A percentile compares a stretch with the other conserved stretches of the same genome.
These are phyloP conservation scores for Lamellibrachia satsuma DNA, from an alignment of 2,888 invertebrate genomes.

Conservation along the genomic window DNA sequence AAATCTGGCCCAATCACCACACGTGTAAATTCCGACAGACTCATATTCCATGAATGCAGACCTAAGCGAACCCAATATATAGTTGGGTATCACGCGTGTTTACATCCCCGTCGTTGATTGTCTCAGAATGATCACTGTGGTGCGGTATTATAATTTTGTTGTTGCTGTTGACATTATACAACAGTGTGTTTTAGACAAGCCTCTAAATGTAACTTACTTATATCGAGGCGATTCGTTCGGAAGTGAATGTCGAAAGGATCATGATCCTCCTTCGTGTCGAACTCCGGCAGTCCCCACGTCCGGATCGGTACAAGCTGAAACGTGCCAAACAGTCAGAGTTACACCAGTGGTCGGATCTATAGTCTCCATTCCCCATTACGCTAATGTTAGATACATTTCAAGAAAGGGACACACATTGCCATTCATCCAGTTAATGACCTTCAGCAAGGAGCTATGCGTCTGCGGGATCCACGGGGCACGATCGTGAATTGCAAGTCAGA, in stretches of 20 bases:
- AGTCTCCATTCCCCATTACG: too few species aligned
- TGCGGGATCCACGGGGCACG: too few species aligned
- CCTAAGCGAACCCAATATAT: neutral
- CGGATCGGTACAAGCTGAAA: conserved; percentile 59
- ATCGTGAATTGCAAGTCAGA: too few species aligned
- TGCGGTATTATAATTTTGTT: neutral
- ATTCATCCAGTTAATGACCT: too few species aligned
- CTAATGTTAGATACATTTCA: too few species aligned
- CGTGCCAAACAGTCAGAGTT: neutral
- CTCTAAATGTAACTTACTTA: conserved; percentile 49
- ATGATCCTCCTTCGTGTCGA: conserved; percentile 50
- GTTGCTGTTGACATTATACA: neutral
- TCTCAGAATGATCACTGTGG: neutral
- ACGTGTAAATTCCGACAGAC: too few species aligned
- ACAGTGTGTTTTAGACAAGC: neutral
- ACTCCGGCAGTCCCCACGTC: conserved; percentile 57
- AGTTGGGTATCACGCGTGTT: neutral
- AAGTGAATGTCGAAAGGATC: conserved; percentile 60
- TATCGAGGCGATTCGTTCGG: conserved; percentile 52
- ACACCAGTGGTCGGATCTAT: neutral
- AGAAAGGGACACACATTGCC: too few species aligned
- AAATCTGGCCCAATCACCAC: too few species aligned
- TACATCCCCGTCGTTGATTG: neutral
- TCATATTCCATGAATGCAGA: too few species aligned
- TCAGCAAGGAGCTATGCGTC: too few species aligned